Percentiles rank a stretch among this genome's conserved stretches.
Evolutionary conservation across 1,140 invertebrate species (phyloP).

Genomic region (Asobara japonica): DNA sequence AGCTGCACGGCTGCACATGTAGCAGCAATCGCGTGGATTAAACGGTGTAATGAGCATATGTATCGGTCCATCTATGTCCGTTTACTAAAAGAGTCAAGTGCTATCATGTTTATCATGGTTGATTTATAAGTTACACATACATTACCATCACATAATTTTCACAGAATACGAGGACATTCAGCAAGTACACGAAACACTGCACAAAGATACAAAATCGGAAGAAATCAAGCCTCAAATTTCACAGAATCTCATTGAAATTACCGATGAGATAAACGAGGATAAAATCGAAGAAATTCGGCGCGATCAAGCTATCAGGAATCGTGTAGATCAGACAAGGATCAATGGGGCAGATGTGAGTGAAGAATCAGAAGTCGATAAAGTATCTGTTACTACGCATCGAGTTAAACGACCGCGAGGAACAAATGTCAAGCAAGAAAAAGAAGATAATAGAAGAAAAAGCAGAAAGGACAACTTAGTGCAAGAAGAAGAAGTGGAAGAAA

Average conservation of each 20-base stretch:
- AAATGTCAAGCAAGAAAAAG: slow-evolving; percentile 43
- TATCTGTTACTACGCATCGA: too few relatives aligned
- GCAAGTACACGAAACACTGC: slow-evolving; percentile 64
- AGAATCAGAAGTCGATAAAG: slow-evolving; percentile 31
- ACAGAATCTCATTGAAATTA: slow-evolving; percentile 51
- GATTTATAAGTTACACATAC: slow-evolving; percentile 51
- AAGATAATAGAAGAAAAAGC: slow-evolving; percentile 24
- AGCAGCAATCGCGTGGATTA: slow-evolving; percentile 16
- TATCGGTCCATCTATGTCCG: neutral
- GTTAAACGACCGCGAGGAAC: too few relatives aligned
- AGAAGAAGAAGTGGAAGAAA: neutral
- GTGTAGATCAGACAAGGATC: slow-evolving; percentile 51
- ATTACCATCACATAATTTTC: slow-evolving; percentile 65
- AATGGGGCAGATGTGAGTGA: slow-evolving; percentile 50
- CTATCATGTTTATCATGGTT: neutral
- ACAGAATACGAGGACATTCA: slow-evolving; percentile 68
- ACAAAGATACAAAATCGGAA: slow-evolving; percentile 57
- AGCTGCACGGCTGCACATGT: slow-evolving; percentile 29
- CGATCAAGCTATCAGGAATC: slow-evolving; percentile 49
- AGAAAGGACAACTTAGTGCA: slow-evolving; percentile 25
- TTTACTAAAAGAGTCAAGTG: neutral
- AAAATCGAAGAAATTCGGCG: slow-evolving; percentile 56
- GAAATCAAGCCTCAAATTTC: slow-evolving; percentile 53
- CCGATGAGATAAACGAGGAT: slow-evolving; percentile 53
- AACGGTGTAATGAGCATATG: neutral